Conservation (phyloP, 2,113 vertebrate species). For the Numida meleagris region DNA sequence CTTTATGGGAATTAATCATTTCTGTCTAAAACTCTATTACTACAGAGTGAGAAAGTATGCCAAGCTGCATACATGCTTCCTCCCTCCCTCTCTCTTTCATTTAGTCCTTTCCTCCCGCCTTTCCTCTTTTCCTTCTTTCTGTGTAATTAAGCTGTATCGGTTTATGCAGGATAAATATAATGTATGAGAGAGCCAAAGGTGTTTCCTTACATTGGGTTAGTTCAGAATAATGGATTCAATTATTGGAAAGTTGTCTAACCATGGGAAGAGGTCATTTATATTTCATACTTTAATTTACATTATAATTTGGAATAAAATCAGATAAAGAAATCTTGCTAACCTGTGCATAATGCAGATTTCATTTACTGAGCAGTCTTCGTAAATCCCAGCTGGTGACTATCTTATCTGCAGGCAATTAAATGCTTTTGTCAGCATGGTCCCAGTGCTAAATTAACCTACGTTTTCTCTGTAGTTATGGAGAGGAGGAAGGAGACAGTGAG, state of each 20-base stretch:
- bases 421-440: not conserved
- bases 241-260: not conserved
- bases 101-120: not conserved
- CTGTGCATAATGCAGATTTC: not conserved
- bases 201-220: not conserved
- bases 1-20: not conserved
- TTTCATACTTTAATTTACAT: not conserved
- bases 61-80: rapidly evolving
- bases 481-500: not conserved
- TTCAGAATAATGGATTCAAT: not conserved
- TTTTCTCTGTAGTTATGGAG: not conserved
- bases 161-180: not conserved
- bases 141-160: not conserved
- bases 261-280: not conserved
- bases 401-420: not conserved
- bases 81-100: not conserved
- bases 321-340: not conserved
- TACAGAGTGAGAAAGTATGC: not conserved
- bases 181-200: not conserved
- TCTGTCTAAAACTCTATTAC: not conserved
- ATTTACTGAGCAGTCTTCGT: not conserved
- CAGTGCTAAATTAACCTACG: not conserved
- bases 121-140: not conserved
- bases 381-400: not conserved
- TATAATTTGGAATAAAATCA: not conserved